Base-by-base conservation (phyloP, 2,888 invertebrate genomes). In the Norana najaformis region DNA sequence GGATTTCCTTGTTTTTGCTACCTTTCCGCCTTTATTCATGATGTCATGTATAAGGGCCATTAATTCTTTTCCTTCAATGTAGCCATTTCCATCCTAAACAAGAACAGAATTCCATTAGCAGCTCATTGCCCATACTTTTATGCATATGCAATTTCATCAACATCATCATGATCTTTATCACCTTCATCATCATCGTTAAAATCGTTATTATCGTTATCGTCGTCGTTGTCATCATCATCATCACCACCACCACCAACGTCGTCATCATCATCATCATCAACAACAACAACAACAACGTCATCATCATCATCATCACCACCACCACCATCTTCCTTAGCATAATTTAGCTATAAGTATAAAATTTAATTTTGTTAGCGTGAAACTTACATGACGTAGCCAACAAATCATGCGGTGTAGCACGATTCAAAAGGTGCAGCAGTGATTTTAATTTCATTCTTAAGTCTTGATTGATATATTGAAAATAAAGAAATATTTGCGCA, bases 51-150 rank as follows among this genome's bases (percentile, higher is more conserved):
- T 89, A 18, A 91, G 47, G 69, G 91, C 91, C 37, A 90, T 53
- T 53, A 91, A 83, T 41, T 91, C 91, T 36, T 91, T 91, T 16
- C 91, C 91, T 89, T 91, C 91, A 39, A 91, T 91, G 89, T 82
- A 91, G 20, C 91, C 91, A 69, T 91, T 91, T 30, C 89, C 90
- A 85, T 91, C 91, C 91, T 91, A 83, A 0, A 34, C 69, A 69
- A 69, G 16, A n/a, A 69, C 30, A 69, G 47, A 39, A 39, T 39
- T n/a, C 30, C 35, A 88, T 88, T 35, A n/a, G n/a, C 88, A 88
- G 36, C 6, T 37, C 6, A 88, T 6, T 88, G 23, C 88, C 1
- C 34, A 23, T n/a, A 37, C 36, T 20, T 85, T n/a, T 1, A 36
- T 30, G 2, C n/a, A 36, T 85, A 20, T 3, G 14, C 37, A 88